These are phyloP conservation scores for Acromyrmex charruanus DNA, from an alignment of 1,140 invertebrate species.

Conservation along the genomic window DNA sequence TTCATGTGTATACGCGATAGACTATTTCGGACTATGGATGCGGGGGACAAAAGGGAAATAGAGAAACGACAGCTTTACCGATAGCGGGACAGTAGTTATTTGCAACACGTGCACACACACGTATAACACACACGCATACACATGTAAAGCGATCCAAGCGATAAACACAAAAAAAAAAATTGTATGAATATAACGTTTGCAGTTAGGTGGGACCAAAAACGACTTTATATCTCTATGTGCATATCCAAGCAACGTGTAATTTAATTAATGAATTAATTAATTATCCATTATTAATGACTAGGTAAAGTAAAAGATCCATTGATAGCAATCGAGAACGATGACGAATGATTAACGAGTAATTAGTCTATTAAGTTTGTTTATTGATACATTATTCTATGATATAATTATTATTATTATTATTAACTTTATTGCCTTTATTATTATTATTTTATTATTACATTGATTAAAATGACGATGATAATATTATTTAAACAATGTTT, in stretches of 20 bases:
- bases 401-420: slow-evolving; percentile 84
- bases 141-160: slow-evolving; percentile 76
- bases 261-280: slow-evolving; percentile 86
- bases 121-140: slow-evolving; percentile 65
- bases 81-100: slow-evolving; percentile 78
- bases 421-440: slow-evolving; percentile 84
- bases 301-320: slow-evolving; percentile 80
- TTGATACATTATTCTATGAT: slow-evolving; percentile 86
- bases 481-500: slow-evolving; percentile 86
- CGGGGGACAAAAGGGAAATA: slow-evolving; percentile 50
- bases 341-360: slow-evolving; percentile 84
- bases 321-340: slow-evolving; percentile 83
- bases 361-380: slow-evolving; percentile 86
- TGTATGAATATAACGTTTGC: slow-evolving; percentile 87
- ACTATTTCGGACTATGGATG: slow-evolving; percentile 63
- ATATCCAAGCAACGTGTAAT: slow-evolving; percentile 87
- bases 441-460: slow-evolving; percentile 76
- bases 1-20: slow-evolving; percentile 82
- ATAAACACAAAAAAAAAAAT: slow-evolving; percentile 75
- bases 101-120: slow-evolving; percentile 75
- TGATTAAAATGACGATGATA: slow-evolving; percentile 75
- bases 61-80: slow-evolving; percentile 77
- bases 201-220: slow-evolving; percentile 87
- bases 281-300: slow-evolving; percentile 84
- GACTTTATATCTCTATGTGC: slow-evolving; percentile 87